These are phyloP conservation scores for Lithosia quadra DNA, from an alignment of 2,888 invertebrate genomes.

Conservation along the genomic window DNA sequence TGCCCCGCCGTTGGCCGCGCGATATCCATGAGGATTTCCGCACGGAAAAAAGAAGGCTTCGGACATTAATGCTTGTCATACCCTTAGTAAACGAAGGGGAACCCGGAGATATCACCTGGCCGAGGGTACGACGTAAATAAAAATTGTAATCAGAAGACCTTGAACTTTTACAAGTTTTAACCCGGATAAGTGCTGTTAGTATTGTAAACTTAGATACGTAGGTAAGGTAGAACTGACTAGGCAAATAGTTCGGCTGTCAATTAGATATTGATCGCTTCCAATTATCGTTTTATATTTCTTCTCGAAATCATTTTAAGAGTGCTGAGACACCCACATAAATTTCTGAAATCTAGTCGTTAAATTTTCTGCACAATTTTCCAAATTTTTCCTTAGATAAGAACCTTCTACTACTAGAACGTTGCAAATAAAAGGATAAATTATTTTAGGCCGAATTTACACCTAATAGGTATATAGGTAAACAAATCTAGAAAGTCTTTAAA, in stretches of 20 bases:
- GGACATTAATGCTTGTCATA: not conserved
- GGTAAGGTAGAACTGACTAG: not conserved
- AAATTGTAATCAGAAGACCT: conserved; percentile 56
- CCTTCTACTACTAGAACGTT: no score
- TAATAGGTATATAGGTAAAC: no score
- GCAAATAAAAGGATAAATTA: no score
- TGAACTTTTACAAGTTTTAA: conserved; percentile 55
- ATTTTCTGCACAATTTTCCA: no score
- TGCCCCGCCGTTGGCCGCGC: no score
- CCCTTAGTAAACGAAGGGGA: not conserved
- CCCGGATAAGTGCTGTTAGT: conserved; percentile 61
- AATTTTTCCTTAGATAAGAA: no score
- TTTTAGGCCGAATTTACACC: no score
- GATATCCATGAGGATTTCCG: no score
- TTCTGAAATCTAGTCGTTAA: no score
- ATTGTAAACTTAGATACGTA: conserved; percentile 49
- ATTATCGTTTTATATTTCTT: not conserved
- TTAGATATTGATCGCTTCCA: not conserved
- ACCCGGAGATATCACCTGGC: not conserved
- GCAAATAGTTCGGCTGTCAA: not conserved
- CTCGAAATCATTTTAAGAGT: not conserved
- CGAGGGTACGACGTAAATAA: not conserved
- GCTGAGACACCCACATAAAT: not conserved
- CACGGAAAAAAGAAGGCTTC: no score
- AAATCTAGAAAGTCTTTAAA: no score